Evolutionary conservation across 2,888 invertebrate genomes (phyloP).

Genomic region (Bugula neritina): DNA sequence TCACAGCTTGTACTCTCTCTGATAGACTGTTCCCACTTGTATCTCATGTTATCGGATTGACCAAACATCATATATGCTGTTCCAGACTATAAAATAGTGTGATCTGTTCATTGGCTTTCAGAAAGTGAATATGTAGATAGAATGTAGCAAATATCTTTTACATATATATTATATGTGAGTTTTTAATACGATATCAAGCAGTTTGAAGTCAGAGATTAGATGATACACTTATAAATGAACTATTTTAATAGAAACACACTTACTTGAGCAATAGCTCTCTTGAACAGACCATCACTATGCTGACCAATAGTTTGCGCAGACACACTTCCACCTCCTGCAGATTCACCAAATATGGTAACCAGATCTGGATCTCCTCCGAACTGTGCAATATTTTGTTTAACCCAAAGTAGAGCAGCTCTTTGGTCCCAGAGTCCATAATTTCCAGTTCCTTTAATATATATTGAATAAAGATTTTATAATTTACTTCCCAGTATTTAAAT

Average conservation of each 20-base stretch:
- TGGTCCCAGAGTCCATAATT: constrained; percentile 40
- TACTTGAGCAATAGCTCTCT: constrained; percentile 17
- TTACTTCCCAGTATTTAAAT: too few relatives aligned
- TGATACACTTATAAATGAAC: too few relatives aligned
- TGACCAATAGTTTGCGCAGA: constrained; percentile 34
- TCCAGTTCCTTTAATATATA: constrained; percentile 33
- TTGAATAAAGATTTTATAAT: too few relatives aligned
- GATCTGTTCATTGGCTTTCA: neutral
- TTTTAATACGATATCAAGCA: too few relatives aligned
- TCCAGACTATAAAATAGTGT: constrained; percentile 4
- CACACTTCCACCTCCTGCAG: constrained; percentile 36
- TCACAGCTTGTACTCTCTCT: neutral
- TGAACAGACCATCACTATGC: constrained; percentile 30
- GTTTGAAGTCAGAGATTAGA: too few relatives aligned
- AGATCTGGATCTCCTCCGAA: constrained; percentile 36
- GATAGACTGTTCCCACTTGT: neutral
- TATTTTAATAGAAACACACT: neutral
- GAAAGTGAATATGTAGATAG: neutral
- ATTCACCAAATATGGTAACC: constrained; percentile 38
- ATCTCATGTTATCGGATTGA: neutral
- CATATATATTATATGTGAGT: too few relatives aligned
- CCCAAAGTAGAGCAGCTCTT: constrained; percentile 36
- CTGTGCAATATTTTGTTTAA: constrained; percentile 34
- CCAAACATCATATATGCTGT: constrained; percentile 7
- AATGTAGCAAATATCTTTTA: neutral